phyloP scores from a whole-genome alignment of 2,113 vertebrate genomes.

The Camarhynchus parvulus region DNA sequence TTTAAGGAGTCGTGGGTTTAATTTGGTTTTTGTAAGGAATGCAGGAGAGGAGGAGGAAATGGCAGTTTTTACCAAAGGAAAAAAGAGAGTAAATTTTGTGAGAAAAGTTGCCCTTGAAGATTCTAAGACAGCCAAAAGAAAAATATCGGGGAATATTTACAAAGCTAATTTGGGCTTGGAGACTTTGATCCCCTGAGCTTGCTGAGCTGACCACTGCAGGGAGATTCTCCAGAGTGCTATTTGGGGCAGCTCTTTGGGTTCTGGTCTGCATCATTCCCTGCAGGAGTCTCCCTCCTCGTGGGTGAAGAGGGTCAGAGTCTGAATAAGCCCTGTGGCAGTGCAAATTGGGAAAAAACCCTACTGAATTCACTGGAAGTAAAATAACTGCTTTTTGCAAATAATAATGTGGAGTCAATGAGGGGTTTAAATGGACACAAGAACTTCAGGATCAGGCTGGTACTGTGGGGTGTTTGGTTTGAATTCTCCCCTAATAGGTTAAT shows the following conservation, averaged over 20 bases:
- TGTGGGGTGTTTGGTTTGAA: background rate
- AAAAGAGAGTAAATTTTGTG: background rate
- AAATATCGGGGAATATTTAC: background rate
- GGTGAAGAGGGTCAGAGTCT: background rate
- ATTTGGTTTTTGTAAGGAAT: background rate
- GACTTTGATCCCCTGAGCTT: background rate
- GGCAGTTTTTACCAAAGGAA: background rate
- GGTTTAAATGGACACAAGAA: background rate
- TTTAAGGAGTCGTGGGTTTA: background rate
- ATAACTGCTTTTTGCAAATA: background rate
- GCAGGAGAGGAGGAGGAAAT: background rate
- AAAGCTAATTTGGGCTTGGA: background rate
- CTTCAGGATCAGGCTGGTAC: background rate
- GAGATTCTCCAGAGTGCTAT: background rate
- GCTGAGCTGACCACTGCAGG: background rate
- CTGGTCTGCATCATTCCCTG: background rate
- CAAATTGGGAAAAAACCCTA: background rate
- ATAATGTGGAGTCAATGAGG: background rate
- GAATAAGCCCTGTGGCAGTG: background rate
- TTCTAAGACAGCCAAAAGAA: background rate
- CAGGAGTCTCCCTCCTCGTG: background rate
- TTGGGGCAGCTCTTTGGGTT: background rate
- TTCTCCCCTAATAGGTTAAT: background rate
- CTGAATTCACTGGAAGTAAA: background rate
- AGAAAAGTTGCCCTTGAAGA: background rate